Conservation (phyloP, 2,888 invertebrate genomes). For the Halictus ligatus region DNA sequence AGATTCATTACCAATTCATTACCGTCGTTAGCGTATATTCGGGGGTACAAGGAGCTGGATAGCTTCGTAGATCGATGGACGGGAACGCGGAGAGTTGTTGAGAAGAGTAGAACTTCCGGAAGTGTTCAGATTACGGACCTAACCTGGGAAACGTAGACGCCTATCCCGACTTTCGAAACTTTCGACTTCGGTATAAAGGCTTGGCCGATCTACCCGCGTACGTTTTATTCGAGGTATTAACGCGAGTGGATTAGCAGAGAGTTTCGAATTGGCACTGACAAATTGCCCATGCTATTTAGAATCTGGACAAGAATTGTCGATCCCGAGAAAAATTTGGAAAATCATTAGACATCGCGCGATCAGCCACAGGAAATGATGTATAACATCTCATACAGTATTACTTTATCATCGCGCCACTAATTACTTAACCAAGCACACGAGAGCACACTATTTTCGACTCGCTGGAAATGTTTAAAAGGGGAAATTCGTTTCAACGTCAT, state of each 20-base stretch:
- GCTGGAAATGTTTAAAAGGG: neutral
- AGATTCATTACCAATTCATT: neutral
- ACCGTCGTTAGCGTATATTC: neutral
- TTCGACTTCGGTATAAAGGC: neutral
- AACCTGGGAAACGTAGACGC: neutral
- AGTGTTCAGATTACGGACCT: neutral
- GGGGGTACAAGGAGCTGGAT: neutral
- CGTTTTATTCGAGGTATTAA: conserved; percentile 11
- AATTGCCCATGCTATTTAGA: neutral
- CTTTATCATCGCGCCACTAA: neutral
- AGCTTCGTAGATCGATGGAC: neutral
- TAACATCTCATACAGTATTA: neutral
- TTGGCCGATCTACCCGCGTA: neutral
- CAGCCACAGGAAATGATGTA: neutral
- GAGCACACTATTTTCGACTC: neutral
- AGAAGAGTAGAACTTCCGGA: neutral
- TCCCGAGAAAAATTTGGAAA: neutral
- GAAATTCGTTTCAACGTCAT: neutral
- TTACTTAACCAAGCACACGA: neutral
- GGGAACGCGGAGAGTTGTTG: neutral
- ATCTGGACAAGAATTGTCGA: neutral
- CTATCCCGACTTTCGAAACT: conserved; percentile 2
- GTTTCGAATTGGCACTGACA: neutral
- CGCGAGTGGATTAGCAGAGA: conserved; percentile 4
- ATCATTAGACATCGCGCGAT: neutral